phyloP scores from a whole-genome alignment of 2,797 vertebrate genomes.

The Pogonophryne albipinna region DNA sequence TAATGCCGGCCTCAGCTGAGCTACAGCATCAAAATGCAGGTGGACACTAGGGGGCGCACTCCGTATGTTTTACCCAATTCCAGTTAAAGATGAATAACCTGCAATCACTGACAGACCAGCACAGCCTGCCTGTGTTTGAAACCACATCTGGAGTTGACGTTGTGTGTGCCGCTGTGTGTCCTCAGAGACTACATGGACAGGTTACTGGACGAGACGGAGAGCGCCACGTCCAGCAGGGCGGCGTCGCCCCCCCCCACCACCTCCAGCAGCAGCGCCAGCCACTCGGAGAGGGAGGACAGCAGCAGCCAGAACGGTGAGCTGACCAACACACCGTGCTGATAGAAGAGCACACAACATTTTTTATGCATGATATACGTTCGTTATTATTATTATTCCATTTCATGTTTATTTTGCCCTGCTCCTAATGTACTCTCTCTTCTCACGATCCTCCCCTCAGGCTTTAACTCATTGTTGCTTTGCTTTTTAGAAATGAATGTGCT shows the following conservation, averaged over 20 bases:
- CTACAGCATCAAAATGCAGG: no score
- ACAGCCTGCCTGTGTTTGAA: background rate
- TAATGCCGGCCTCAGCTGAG: no score
- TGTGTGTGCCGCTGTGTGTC: slow-evolving; percentile 44
- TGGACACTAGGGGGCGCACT: no score
- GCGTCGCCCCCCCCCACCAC: slow-evolving; percentile 89
- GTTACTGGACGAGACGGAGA: slow-evolving; percentile 94
- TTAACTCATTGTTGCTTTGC: no score
- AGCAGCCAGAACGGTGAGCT: slow-evolving; percentile 91
- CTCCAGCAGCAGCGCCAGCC: slow-evolving; percentile 92
- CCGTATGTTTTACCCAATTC: no score
- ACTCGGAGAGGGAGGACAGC: slow-evolving; percentile 91
- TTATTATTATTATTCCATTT: no score
- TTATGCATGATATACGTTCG: background rate
- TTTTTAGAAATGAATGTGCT: no score
- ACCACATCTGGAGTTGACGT: slow-evolving; percentile 3
- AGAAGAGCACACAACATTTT: background rate
- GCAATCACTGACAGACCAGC: background rate
- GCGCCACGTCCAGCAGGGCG: slow-evolving; percentile 91
- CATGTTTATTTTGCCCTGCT: no score
- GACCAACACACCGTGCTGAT: background rate
- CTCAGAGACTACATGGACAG: slow-evolving; percentile 95
- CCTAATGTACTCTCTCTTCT: no score
- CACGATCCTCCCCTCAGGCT: no score
- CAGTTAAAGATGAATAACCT: background rate